Percentiles rank a stretch among this genome's conserved stretches.
phyloP scores from a whole-genome alignment of 35 echinoderm and acorn worm species.

The Ophioderma brevispina region DNA sequence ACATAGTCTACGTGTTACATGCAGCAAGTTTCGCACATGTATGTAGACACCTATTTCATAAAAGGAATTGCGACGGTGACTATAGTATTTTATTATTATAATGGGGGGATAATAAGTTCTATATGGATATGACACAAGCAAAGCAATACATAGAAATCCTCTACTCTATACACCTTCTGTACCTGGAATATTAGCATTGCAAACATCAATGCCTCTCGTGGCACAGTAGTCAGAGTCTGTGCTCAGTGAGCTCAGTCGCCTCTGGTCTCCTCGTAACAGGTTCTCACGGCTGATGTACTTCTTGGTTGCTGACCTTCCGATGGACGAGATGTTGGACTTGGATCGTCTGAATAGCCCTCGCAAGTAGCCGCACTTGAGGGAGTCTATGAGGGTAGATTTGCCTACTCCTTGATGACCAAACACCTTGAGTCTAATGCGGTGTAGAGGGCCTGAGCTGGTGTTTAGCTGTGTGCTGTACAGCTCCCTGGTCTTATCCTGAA shows the following conservation, averaged over 20 bases:
- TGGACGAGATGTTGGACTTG: conserved; percentile 82
- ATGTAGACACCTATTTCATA: too few relatives aligned
- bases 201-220: conserved; percentile 90
- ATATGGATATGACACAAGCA: too few relatives aligned
- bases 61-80: too few relatives aligned
- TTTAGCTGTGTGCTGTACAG: conserved; percentile 82
- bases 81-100: too few relatives aligned
- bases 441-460: conserved; percentile 56
- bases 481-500: conserved; percentile 83
- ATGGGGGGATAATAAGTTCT: too few relatives aligned
- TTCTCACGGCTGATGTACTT: conserved; percentile 46
- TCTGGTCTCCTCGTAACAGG: conserved; percentile 10
- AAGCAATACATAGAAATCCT: too few relatives aligned
- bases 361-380: conserved; percentile 93
- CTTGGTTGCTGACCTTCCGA: conserved; percentile 38
- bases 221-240: conserved; percentile 62
- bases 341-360: conserved; percentile 83
- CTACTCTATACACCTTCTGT: too few relatives aligned
- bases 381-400: conserved; percentile 88
- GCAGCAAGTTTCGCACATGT: too few relatives aligned
- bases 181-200: conserved; percentile 85
- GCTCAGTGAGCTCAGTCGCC: conserved; percentile 26
- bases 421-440: conserved; percentile 76
- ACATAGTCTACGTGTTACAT: too few relatives aligned
- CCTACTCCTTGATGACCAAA: conserved; percentile 94